These are phyloP conservation scores for Carassius gibelio DNA, from an alignment of 2,113 vertebrate genomes.

Conservation along the genomic window DNA sequence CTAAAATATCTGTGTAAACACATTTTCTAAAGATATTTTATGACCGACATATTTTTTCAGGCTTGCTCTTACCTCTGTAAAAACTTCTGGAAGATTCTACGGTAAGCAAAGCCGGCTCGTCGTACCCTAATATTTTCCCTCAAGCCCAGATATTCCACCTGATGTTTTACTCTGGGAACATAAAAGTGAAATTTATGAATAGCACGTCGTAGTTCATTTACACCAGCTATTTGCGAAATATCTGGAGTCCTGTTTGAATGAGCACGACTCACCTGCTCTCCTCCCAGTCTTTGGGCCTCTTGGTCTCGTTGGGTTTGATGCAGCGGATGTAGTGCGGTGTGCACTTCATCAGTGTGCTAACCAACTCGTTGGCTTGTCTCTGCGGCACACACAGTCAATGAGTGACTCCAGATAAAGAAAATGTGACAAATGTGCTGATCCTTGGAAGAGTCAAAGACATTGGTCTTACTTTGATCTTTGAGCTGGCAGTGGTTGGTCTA, in stretches of 20 bases:
- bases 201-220: background rate
- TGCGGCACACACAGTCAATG: conserved; percentile 61
- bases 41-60: background rate
- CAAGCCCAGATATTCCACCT: conserved; percentile 94
- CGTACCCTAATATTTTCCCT: conserved; percentile 93
- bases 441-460: background rate
- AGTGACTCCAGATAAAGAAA: background rate
- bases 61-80: conserved; percentile 81
- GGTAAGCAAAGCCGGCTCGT: conserved; percentile 90
- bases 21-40: background rate
- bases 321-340: conserved; percentile 98
- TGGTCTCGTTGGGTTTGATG: conserved; percentile 98
- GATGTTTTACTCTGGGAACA: conserved; percentile 84
- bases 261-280: conserved; percentile 84
- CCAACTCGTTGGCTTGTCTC: conserved; percentile 96
- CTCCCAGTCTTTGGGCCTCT: conserved; percentile 93
- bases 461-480: conserved; percentile 91
- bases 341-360: conserved; percentile 92
- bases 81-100: conserved; percentile 90
- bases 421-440: background rate
- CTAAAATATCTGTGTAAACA: background rate
- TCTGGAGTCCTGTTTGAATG: background rate
- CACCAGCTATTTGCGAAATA: background rate
- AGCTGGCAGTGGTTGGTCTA: conserved; percentile 85
- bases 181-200: background rate